Base-by-base conservation (phyloP, 2,797 vertebrate species). In the Scolopax rusticola region DNA sequence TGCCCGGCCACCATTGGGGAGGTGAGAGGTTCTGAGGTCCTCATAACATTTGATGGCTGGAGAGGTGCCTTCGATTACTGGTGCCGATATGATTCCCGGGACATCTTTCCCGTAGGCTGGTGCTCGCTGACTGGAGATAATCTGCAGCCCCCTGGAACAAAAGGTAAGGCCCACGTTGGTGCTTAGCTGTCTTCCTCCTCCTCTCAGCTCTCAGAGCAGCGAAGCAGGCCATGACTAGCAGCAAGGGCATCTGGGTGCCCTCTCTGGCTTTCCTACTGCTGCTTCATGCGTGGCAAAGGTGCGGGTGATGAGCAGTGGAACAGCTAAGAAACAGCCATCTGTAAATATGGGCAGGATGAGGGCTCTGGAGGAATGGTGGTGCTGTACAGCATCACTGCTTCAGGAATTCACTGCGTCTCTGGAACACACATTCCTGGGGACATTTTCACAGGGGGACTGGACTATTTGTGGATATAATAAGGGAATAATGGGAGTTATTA, bases 41-140 rank as follows among this genome's bases (percentile, higher is more conserved):
- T 99, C 95, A 99, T 99, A 98, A 99, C 99, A 97, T 99, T 99
- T 88, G 99, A 99, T 93, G 99, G 99, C 96, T 99, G 99, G 99
- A 98, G 99, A 94, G 99, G 99, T 81, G 99, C 99, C 89, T 99
- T 99, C 97, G 99, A 99, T 98, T 99, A 99, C 98, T 99, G 99
- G 98, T 99, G 99, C 98, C 99, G 99, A 89, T 99, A 99, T 69
- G 99, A 99, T 98, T 99, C 99, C 14, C 98, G 99, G 32, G 99
- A 99, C 98, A 99, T 99, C 98, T 99, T 99, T 98, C 99, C 99
- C 36, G 99, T 99, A 75, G 99, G 99, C 98, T 99, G 99, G 99
- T 99, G 99, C 80, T 93, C 98, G 51, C 98, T 99, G 96, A 99
- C 99, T 43, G 99, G 99, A 98, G 99, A 99, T 98, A 99, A 99